Conservation (phyloP, 2,888 invertebrate genomes). For the Galeruca laticollis region DNA sequence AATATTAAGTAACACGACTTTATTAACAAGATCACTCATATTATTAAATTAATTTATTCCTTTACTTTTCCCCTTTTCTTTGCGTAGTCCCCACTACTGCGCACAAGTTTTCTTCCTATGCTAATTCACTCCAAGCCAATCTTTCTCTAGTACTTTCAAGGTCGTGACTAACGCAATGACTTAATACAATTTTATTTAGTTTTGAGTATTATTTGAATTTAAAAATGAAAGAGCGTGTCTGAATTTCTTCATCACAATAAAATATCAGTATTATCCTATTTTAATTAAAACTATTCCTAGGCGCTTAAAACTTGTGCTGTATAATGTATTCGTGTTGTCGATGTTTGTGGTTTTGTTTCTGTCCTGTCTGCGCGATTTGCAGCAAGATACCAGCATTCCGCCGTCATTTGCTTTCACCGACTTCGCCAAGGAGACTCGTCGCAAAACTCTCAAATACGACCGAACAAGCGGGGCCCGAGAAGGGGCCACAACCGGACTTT, state of each 20-base stretch:
- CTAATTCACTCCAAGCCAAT: slow-evolving; percentile 61
- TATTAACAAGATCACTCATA: slow-evolving; percentile 64
- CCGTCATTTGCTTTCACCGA: slow-evolving; percentile 65
- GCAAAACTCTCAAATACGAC: slow-evolving; percentile 54
- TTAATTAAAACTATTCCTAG: slow-evolving; percentile 49
- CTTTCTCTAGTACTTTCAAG: slow-evolving; percentile 62
- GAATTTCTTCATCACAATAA: slow-evolving; percentile 47
- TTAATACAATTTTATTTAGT: slow-evolving; percentile 45
- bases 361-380: slow-evolving; percentile 25
- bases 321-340: slow-evolving; percentile 55
- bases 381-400: slow-evolving; percentile 57
- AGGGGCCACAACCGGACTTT: slow-evolving; percentile 66
- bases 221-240: slow-evolving; percentile 36
- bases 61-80: slow-evolving; percentile 68
- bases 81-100: slow-evolving; percentile 58
- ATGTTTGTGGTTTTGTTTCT: slow-evolving; percentile 19
- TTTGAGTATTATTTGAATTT: slow-evolving; percentile 49
- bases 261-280: slow-evolving; percentile 50
- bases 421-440: slow-evolving; percentile 65
- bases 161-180: slow-evolving; percentile 60
- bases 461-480: slow-evolving; percentile 64
- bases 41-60: slow-evolving; percentile 67
- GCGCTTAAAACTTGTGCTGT: slow-evolving; percentile 48
- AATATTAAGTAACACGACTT: slow-evolving; percentile 59
- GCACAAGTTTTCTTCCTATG: slow-evolving; percentile 64